Evolutionary conservation across 1,140 invertebrate species (phyloP).

Genomic region (Odontomachus brunneus): DNA sequence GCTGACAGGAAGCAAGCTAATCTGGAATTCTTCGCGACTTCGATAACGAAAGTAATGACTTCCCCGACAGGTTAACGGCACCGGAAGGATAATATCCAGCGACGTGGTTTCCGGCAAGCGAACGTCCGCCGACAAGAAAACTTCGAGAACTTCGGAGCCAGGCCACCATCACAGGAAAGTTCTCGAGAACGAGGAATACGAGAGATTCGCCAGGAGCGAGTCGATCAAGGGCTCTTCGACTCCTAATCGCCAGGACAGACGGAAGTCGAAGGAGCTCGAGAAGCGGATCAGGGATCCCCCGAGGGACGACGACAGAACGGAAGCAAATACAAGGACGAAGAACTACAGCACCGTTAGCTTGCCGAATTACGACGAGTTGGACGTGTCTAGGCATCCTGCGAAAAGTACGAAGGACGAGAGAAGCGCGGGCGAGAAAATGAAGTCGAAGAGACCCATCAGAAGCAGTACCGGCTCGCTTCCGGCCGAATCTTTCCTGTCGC

Average conservation of each 20-base stretch:
- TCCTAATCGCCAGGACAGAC: slow-evolving; percentile 68
- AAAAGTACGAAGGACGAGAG: slow-evolving; percentile 56
- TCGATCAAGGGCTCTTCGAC: slow-evolving; percentile 72
- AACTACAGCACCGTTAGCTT: slow-evolving; percentile 85
- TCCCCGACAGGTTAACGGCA: slow-evolving; percentile 77
- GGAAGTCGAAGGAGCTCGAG: slow-evolving; percentile 43
- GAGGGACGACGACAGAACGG: slow-evolving; percentile 51
- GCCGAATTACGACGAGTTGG: slow-evolving; percentile 85
- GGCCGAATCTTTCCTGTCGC: slow-evolving; percentile 67
- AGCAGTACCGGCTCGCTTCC: slow-evolving; percentile 75
- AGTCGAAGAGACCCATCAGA: slow-evolving; percentile 64
- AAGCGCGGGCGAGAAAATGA: slow-evolving; percentile 38
- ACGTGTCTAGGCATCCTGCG: slow-evolving; percentile 55
- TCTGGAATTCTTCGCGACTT: slow-evolving; percentile 8
- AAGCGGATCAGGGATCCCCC: slow-evolving; percentile 44
- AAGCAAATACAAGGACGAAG: slow-evolving; percentile 76
- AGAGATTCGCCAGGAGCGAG: slow-evolving; percentile 73
- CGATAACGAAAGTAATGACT: slow-evolving; percentile 31
- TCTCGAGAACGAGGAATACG: slow-evolving; percentile 74
- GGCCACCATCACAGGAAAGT: slow-evolving; percentile 62
- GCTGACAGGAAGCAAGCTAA: not conserved
- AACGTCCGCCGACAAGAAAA: slow-evolving; percentile 70
- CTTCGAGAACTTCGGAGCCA: slow-evolving; percentile 27
- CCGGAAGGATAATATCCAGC: slow-evolving; percentile 78
- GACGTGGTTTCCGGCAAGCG: slow-evolving; percentile 77